phyloP scores from a whole-genome alignment of 2,797 vertebrate species.

The Phataginus tetradactyla region DNA sequence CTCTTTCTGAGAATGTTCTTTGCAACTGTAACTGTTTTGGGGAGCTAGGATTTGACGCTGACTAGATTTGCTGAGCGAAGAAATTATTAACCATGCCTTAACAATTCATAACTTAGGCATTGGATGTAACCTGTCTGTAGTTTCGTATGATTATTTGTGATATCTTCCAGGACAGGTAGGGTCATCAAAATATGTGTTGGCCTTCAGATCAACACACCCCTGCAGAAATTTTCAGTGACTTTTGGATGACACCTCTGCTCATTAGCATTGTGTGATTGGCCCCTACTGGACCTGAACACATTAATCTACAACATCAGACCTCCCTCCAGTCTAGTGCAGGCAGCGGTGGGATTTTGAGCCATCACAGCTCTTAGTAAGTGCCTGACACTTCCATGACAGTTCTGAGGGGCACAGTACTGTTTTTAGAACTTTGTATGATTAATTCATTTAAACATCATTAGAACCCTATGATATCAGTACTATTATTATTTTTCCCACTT shows the following conservation, averaged over 20 bases:
- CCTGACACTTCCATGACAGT: neutral
- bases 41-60: neutral
- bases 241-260: neutral
- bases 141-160: neutral
- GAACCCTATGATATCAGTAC: neutral
- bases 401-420: neutral
- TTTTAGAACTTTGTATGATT: neutral
- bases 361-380: neutral
- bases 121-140: neutral
- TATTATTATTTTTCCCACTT: neutral
- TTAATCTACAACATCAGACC: neutral
- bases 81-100: neutral
- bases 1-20: neutral
- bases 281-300: neutral
- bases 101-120: neutral
- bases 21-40: neutral
- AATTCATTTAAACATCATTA: neutral
- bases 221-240: neutral
- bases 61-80: neutral
- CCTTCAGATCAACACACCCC: rapidly evolving
- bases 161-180: neutral
- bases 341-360: neutral
- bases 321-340: rapidly evolving
- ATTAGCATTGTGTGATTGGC: neutral
- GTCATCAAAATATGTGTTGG: neutral